Evolutionary conservation across 1,140 invertebrate species (phyloP).

Genomic region (Drosophila parabipectinata): DNA sequence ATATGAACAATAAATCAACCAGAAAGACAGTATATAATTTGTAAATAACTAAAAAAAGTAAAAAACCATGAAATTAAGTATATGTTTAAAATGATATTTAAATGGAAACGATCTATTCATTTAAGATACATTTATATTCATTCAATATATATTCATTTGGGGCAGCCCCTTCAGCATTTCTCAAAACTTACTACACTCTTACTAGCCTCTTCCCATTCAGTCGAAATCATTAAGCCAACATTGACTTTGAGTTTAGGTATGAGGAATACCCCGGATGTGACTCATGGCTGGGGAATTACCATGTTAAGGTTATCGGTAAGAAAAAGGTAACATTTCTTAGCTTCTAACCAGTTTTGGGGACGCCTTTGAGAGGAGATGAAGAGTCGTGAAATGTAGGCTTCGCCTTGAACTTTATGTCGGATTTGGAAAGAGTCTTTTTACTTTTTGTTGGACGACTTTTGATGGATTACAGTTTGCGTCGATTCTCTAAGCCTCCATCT

Average conservation of each 20-base stretch:
- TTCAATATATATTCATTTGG: not conserved
- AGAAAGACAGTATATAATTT: slow-evolving; percentile 12
- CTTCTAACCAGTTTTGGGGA: slow-evolving; percentile 56
- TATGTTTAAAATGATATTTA: slow-evolving; percentile 41
- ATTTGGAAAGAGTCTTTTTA: not conserved
- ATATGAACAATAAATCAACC: slow-evolving; percentile 14
- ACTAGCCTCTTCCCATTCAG: not conserved
- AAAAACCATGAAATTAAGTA: slow-evolving; percentile 27
- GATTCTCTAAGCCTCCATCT: slow-evolving; percentile 8
- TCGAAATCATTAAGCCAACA: slow-evolving; percentile 37
- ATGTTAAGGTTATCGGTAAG: slow-evolving; percentile 8
- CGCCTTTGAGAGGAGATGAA: slow-evolving; percentile 18
- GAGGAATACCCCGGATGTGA: slow-evolving; percentile 76
- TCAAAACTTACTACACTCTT: slow-evolving; percentile 24
- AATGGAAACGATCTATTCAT: slow-evolving; percentile 4
- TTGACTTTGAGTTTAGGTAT: slow-evolving; percentile 29
- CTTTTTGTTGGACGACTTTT: slow-evolving; percentile 35
- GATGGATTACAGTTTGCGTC: slow-evolving; percentile 53
- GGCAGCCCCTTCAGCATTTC: slow-evolving; percentile 14
- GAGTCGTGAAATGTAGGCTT: slow-evolving; percentile 18
- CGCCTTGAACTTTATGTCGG: slow-evolving; percentile 49
- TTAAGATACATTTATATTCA: not conserved
- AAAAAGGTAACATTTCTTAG: slow-evolving; percentile 19
- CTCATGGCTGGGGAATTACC: slow-evolving; percentile 50
- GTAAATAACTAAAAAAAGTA: slow-evolving; percentile 25